Base-by-base conservation (phyloP, 2,797 vertebrate genomes). In the Crocidura indochinensis region DNA sequence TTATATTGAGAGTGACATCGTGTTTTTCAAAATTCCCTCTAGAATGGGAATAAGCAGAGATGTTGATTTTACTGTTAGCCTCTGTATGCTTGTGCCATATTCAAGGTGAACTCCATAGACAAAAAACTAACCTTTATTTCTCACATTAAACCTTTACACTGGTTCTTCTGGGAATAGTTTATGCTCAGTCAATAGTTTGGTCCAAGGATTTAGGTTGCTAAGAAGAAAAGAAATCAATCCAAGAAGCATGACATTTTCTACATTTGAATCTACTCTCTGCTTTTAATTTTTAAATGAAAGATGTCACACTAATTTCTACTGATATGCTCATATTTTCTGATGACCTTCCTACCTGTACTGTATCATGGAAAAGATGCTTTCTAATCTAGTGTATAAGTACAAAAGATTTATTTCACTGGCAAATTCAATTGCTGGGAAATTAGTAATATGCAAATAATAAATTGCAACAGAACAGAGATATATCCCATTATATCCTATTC, bases 191-290 rank as follows among this genome's bases (percentile, higher is more conserved):
- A n/a, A 11, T 46, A 22, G 65, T 7, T 85, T 76, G 8, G 10
- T 38, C 15, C 15, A 62, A 29, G 22, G 51, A 19, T 46, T 65
- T 65, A 53, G 22, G 31, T 5, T 46, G 6, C 73, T 91, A 10
- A 38, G 22, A 76, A 88, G 27, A 90, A 89, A 80, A 80, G 12
- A 83, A 88, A 91, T 86, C 56, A 22, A 60, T 60, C 6, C 20
- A 81, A 56, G 26, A 91, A 81, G 0, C 12, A 6, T 65, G 60
- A 10, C 17, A 56, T 85, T 90, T 90, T 93, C 38, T 68, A 31
- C 22, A n/a, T 53, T 85, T 53, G 22, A 80, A 71, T 3, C 81
- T 71, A 84, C 24, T 49, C 8, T 84, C 11, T n/a, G 9, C 1
- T 60, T 60, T 60, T 60, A 9, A 65, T 77, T 74, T 76, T 65